A percentile compares a stretch with the other conserved stretches of the same genome.
Evolutionary conservation across 2,888 invertebrate genomes (phyloP).

Genomic region (Agonopterix heracliana): DNA sequence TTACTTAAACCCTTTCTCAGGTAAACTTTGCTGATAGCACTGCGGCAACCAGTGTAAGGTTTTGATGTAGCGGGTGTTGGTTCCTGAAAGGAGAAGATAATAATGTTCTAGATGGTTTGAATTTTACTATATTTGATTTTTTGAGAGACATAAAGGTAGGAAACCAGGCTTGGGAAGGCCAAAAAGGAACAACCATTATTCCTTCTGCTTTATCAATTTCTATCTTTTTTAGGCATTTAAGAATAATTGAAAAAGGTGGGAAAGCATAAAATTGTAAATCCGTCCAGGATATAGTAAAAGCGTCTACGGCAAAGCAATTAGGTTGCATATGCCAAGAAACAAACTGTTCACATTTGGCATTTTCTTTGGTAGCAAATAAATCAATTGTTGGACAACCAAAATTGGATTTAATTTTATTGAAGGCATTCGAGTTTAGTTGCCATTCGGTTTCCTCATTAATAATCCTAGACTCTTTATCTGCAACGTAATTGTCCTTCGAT

Average conservation of each 20-base stretch:
- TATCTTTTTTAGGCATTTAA: slow-evolving; percentile 14
- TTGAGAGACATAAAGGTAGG: slow-evolving; percentile 3
- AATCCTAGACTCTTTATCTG: no score
- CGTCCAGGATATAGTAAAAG: slow-evolving; percentile 14
- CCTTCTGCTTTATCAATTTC: neutral
- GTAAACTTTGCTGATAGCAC: slow-evolving; percentile 13
- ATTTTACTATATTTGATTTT: neutral
- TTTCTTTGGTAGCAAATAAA: slow-evolving; percentile 12
- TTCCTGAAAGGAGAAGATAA: slow-evolving; percentile 7
- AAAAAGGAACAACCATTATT: slow-evolving; percentile 3
- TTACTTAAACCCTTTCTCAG: slow-evolving; percentile 3
- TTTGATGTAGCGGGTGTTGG: slow-evolving; percentile 5
- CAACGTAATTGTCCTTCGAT: no score
- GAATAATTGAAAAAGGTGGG: slow-evolving; percentile 12
- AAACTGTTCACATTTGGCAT: slow-evolving; percentile 12
- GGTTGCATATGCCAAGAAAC: slow-evolving; percentile 14
- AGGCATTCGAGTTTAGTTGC: no score
- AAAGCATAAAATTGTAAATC: slow-evolving; percentile 15
- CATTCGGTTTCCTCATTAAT: no score
- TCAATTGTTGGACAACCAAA: slow-evolving; percentile 16
- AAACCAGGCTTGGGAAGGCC: slow-evolving; percentile 17
- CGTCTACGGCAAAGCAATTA: slow-evolving; percentile 10
- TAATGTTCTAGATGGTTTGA: neutral
- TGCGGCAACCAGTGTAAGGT: slow-evolving; percentile 17
- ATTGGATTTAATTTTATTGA: no score